Evolutionary conservation across 2,113 vertebrate species (phyloP), one percentile per base, ranked within the genome.

Genomic region (Lampris megalopsis): DNA sequence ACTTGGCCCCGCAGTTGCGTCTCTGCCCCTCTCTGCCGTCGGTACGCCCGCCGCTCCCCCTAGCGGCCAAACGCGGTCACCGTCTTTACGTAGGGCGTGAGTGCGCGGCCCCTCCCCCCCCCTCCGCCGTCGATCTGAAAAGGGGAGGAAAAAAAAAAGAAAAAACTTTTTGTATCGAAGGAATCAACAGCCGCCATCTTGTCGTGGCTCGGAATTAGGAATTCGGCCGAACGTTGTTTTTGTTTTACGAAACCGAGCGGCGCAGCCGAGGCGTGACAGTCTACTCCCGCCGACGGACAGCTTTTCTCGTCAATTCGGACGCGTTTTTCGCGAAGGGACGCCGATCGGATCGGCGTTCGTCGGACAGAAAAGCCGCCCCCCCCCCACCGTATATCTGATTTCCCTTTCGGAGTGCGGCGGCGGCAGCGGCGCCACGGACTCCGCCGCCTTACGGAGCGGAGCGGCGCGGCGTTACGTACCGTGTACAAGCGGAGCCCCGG

Each of bases 121-220:
- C 96, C 93, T 91, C 83, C 88, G 93, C 94, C 88, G 95, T 92
- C 93, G 90, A 93, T 94, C 95, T 95, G 94, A 94, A 95, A 95
- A 96, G 96, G 96, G 94, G 96, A 96, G 96, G 93, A 95, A 93
- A 95, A 96, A 96, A 95, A 94, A 96, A 96, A 96, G 93, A 95
- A 93, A 94, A 97, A 95, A 90, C 91, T 95, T 96, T 96, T 96
- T 96, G 94, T 95, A 95, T 89, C 91, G 93, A 92, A 97, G 96
- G 96, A 97, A 97, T 97, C 96, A 97, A 96, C 96, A 96, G 96
- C 96, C 96, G 96, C 96, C 96, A 97, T 97, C 96, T 97, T 97
- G 96, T 97, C 95, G 96, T 95, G 95, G 95, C 95, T 96, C 94
- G 93, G 95, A 96, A 94, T 95, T 94, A 92, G 94, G 95, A 94